phyloP scores from a whole-genome alignment of 2,888 invertebrate genomes.

The Zaprionus lineosus region DNA sequence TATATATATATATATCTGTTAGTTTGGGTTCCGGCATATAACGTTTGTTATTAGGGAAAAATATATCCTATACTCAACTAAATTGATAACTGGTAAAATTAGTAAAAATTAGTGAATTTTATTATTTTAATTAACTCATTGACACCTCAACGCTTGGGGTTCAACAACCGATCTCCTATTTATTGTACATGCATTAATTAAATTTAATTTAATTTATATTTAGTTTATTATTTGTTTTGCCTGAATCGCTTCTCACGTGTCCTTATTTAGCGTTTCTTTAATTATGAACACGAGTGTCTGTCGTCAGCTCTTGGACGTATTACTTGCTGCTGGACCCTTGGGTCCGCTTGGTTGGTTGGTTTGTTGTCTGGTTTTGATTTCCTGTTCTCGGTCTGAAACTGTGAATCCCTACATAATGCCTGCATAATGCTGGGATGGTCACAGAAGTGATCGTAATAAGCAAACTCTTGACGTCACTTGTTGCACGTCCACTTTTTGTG shows the following conservation, averaged over 20 bases:
- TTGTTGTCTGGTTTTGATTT: slow-evolving; percentile 53
- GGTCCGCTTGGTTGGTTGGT: slow-evolving; percentile 34
- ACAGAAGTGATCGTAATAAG: slow-evolving; percentile 53
- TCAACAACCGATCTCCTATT: no score
- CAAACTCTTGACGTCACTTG: slow-evolving; percentile 63
- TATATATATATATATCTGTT: no score
- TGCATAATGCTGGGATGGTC: slow-evolving; percentile 29
- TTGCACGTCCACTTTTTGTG: slow-evolving; percentile 59
- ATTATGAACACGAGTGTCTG: slow-evolving; percentile 16
- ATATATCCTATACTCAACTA: no score
- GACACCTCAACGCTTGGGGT: no score
- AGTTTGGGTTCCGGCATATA: no score
- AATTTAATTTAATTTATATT: no score
- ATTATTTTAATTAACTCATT: neutral
- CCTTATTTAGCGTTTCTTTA: slow-evolving; percentile 29
- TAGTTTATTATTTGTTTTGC: no score
- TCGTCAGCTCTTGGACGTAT: slow-evolving; percentile 13
- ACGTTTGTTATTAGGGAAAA: no score
- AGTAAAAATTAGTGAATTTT: neutral
- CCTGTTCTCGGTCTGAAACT: slow-evolving; percentile 64
- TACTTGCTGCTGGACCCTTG: slow-evolving; percentile 38
- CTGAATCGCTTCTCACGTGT: no score
- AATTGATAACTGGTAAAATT: no score
- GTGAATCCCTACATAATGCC: slow-evolving; percentile 50
- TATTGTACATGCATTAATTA: no score